Evolutionary conservation across 2,113 vertebrate genomes (phyloP).

Genomic region (Monopterus albus): DNA sequence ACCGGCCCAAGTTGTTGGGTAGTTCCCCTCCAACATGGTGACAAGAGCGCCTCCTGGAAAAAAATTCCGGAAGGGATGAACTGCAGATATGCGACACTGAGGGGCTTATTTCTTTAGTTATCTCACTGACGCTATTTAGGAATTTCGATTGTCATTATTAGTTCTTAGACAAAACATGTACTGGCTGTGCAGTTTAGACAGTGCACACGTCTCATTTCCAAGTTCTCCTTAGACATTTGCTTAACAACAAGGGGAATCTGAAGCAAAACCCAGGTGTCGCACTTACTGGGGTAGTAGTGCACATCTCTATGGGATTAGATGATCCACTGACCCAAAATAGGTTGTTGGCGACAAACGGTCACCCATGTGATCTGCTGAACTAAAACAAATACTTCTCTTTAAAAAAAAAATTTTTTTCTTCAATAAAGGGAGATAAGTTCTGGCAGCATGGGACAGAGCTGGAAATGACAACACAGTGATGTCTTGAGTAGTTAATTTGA

Average conservation of each 20-base stretch:
- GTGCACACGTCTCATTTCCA: background rate
- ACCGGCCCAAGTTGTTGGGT: background rate
- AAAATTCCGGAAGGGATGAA: slow-evolving; percentile 36
- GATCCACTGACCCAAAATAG: background rate
- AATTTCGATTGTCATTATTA: background rate
- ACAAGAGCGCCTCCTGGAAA: slow-evolving; percentile 57
- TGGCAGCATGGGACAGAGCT: too few relatives aligned
- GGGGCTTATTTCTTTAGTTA: background rate
- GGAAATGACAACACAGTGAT: too few relatives aligned
- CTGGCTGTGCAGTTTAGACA: background rate
- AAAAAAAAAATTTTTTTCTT: too few relatives aligned
- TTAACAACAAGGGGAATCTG: too few relatives aligned
- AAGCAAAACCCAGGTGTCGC: background rate
- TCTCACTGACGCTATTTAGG: background rate
- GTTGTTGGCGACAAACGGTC: background rate
- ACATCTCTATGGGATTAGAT: too few relatives aligned
- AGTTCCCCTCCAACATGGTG: slow-evolving; percentile 9
- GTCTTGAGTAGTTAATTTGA: too few relatives aligned
- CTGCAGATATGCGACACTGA: slow-evolving; percentile 27
- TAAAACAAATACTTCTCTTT: background rate
- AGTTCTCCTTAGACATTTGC: background rate
- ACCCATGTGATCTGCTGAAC: background rate
- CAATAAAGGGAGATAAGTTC: too few relatives aligned
- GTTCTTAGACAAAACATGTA: background rate
- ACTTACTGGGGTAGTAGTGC: too few relatives aligned